phyloP scores from a whole-genome alignment of 2,888 invertebrate genomes.

The Gymnocheta viridis region DNA sequence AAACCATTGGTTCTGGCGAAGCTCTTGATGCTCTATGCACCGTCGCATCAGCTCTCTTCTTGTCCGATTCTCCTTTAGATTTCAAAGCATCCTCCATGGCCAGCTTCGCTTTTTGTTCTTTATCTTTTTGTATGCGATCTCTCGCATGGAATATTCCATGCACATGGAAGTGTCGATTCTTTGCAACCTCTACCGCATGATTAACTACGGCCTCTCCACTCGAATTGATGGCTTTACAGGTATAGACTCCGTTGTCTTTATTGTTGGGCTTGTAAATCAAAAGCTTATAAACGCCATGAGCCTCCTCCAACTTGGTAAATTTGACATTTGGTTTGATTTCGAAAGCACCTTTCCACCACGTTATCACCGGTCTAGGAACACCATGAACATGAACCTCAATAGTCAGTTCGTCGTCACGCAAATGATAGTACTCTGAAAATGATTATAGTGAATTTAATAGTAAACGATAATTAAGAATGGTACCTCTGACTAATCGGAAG shows the following conservation, averaged over 20 bases:
- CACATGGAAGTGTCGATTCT: slow-evolving; percentile 83
- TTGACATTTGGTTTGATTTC: slow-evolving; percentile 80
- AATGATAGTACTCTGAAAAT: slow-evolving; percentile 80
- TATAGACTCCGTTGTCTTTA: slow-evolving; percentile 86
- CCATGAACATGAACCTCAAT: slow-evolving; percentile 83
- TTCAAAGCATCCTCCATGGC: slow-evolving; percentile 81
- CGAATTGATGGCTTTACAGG: slow-evolving; percentile 87
- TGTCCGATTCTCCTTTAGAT: slow-evolving; percentile 81
- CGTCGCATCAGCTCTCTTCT: slow-evolving; percentile 75
- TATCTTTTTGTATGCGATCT: slow-evolving; percentile 77
- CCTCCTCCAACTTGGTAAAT: slow-evolving; percentile 80
- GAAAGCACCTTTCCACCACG: slow-evolving; percentile 80
- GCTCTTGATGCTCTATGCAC: slow-evolving; percentile 72
- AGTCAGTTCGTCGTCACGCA: slow-evolving; percentile 84
- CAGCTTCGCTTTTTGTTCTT: slow-evolving; percentile 77
- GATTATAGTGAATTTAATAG: neutral
- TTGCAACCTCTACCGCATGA: slow-evolving; percentile 83
- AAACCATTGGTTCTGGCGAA: slow-evolving; percentile 77
- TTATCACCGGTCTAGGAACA: slow-evolving; percentile 80
- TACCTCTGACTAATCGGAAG: slow-evolving; percentile 87
- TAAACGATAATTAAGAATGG: slow-evolving; percentile 71
- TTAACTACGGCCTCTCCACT: slow-evolving; percentile 84
- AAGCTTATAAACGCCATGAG: slow-evolving; percentile 83
- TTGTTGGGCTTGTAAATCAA: slow-evolving; percentile 84
- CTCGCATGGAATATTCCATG: slow-evolving; percentile 81